Base-by-base conservation (phyloP, 2,113 vertebrate species). In the Scartelaos histophorus region DNA sequence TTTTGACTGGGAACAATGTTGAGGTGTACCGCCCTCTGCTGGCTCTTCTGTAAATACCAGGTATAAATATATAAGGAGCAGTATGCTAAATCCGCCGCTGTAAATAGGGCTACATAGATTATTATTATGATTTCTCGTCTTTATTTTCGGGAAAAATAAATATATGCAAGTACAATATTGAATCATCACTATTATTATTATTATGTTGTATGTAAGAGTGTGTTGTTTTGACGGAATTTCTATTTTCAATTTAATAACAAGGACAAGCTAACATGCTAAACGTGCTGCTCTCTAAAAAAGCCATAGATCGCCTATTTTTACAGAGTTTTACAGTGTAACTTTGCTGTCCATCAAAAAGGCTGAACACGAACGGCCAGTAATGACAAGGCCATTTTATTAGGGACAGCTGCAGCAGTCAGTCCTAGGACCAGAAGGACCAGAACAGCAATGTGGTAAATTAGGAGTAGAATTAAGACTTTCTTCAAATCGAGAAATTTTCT, bases 31-130 rank as follows among this genome's bases (percentile, higher is more conserved):
- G 90, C 91, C 89, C 90, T 84, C 90, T 89, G 85, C 88, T 90
- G 92, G 92, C 81, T 80, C 82, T 69, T 45, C 2, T 91, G 90
- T 91, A 92, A 90, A 92, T 92, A 92, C 82, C 80, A 83, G 56
- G 69, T 88, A n/a, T 81, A 82, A 76, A 71, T 73, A 51, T 66
- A 43, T 66, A 62, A n/a, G 57, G 2, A 64, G 61, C 35, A 9
- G 5, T n/a, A 17, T 74, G 65, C 65, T 78, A 79, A 54, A 83
- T 64, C 79, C 77, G 29, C 70, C 47, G 85, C 85, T 93, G 90
- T 93, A 92, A 58, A 92, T 89, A 90, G 82, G 88, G 89, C 87
- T 87, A 85, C 79, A 79, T 85, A 82, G 75, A 82, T 89, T 83
- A 77, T 87, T 79, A 79, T 69, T 77, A 76, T 38, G 13, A 34